Evolutionary conservation across 2,888 invertebrate species (phyloP), one percentile per base, ranked within the genome.

Genomic region (Meghimatium bilineatum): DNA sequence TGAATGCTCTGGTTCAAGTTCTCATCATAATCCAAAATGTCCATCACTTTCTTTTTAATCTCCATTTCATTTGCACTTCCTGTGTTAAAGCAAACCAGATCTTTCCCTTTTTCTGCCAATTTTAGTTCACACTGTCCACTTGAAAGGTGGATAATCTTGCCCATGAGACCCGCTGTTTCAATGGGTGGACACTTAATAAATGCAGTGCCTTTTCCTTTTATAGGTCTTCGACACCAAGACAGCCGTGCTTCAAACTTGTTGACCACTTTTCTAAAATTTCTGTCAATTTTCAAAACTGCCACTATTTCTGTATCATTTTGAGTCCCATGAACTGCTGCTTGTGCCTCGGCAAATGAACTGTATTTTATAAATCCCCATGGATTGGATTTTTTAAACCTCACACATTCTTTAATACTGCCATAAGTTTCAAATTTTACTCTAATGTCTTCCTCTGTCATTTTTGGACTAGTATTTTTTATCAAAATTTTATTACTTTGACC

Each of bases 311-410:
- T 85, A 72, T 85, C 80, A 12, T 87, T 69, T 38, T 80, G 85
- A 12, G 87, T 88, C 8, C 32, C 80, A 34, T 80, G 38, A 10
- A 84, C 87, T 32, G 88, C 88, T 32, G 29, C 32, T 1, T 44
- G 32, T 44, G 89, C 89, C 29, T 84, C 80, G 6, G 34, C 60
- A 1, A 66, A 17, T 8, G 80, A 78, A 29, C 36, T 34, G 79
- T 89, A 91, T 10, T 88, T 88, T 14, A 90, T 85, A 75, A 86
- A 89, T 1, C 91, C 91, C 91, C 91, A 91, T 2, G 86, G 81
- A 60, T 82, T 78, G 1, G 63, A 69, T 2, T 83, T 77, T 38
- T 86, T 87, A 29, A 84, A 86, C 20, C 83, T 84, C 17, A 82
- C 82, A 75, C 74, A 84, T 26, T 86, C 76, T 77, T 83, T 82